phyloP scores from a whole-genome alignment of 2,113 vertebrate species.

The Lutjanus erythropterus region DNA sequence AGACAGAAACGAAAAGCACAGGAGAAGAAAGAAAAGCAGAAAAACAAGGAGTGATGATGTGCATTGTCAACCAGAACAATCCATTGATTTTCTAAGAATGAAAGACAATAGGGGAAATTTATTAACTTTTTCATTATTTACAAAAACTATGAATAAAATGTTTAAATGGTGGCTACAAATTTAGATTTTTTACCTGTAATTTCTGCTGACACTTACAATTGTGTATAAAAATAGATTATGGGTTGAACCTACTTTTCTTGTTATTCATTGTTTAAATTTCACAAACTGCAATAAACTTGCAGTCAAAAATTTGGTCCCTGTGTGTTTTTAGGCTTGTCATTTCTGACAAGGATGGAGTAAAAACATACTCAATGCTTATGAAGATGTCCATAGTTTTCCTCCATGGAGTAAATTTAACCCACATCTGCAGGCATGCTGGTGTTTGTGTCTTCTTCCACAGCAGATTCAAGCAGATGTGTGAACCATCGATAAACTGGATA shows the following conservation, averaged over 20 bases:
- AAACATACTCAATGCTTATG: too few relatives aligned
- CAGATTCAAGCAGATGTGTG: not conserved
- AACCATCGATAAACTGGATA: not conserved
- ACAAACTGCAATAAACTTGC: not conserved
- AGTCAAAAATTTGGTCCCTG: not conserved
- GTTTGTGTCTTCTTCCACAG: not conserved
- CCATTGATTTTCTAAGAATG: not conserved
- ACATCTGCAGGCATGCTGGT: not conserved
- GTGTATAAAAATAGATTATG: not conserved
- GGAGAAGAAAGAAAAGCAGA: slow-evolving; percentile 76
- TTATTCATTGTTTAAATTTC: not conserved
- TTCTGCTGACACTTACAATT: not conserved
- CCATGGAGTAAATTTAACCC: too few relatives aligned
- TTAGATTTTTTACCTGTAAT: not conserved
- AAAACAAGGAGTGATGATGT: slow-evolving; percentile 48
- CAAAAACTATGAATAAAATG: not conserved
- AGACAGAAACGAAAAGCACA: slow-evolving; percentile 76
- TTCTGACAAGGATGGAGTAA: not conserved
- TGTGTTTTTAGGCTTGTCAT: not conserved
- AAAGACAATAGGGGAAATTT: not conserved
- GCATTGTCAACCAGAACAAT: not conserved
- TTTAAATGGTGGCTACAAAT: not conserved
- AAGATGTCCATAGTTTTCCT: too few relatives aligned
- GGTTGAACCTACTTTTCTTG: not conserved
- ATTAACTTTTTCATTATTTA: not conserved